Evolutionary conservation across 1,140 invertebrate genomes (phyloP), one percentile per base, ranked within the genome.

Genomic region (Geopemphigus sp.): DNA sequence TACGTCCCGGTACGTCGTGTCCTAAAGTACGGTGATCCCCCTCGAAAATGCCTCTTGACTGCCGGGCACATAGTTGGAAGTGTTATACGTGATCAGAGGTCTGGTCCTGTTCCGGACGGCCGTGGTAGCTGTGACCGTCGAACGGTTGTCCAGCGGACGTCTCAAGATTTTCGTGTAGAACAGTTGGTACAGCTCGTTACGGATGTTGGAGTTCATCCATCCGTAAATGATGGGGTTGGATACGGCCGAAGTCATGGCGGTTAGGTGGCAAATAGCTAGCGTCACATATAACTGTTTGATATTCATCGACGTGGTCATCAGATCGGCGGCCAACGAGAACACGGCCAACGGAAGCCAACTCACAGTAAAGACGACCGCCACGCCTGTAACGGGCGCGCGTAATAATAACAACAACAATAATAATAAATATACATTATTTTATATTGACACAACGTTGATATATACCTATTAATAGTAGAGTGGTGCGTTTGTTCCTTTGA

Each of bases 201-300:
- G 80, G 47, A 88, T 85, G 82, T 87, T 88, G 11, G 87, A 86
- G 82, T 89, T 89, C 80, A 89, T 84, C 86, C 87, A 88, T 4
- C 88, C 88, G 83, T 89, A 89, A 39, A 89, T 84, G 26, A 89
- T 83, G 6, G 88, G 87, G 83, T 89, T 89, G 66, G 86, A 87
- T 15, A 86, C 85, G 0, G 88, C 86, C 1, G 88, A 88, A 14
- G 86, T 87, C 89, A 90, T 88, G 17, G 89, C 89, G 22, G 89
- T 84, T 5, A 89, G 83, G 81, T 90, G 88, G 78, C 88, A 89
- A 15, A 88, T 82, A 5, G 88, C 89, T 54, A 88, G 83, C 47
- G 86, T 82, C 70, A 84, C 72, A 81, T 84, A 84, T 15, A 83
- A 81, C 50, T 83, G 57, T 82, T 83, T 64, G 80, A 84, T 74